phyloP scores from a whole-genome alignment of 30 jellyfish, hydroid and myxozoan genomes.

The Mastigias papua region DNA sequence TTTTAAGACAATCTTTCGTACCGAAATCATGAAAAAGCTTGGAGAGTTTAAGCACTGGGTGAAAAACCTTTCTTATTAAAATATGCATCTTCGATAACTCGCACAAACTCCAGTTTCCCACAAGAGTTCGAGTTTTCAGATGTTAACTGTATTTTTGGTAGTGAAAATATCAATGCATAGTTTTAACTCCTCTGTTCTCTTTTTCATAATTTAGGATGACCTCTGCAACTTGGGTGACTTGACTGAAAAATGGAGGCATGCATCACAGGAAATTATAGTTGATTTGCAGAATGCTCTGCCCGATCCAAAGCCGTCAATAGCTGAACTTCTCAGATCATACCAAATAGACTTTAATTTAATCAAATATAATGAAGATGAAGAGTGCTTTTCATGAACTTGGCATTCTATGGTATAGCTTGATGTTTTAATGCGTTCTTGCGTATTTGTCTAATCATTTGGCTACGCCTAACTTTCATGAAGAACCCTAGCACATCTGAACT shows the following conservation, averaged over 20 bases:
- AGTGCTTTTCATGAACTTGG: conserved; percentile 5
- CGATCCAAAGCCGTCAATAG: conserved; percentile 60
- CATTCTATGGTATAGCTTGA: background rate
- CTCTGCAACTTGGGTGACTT: conserved; percentile 51
- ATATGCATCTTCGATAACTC: no score
- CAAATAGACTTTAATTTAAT: conserved; percentile 31
- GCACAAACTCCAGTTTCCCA: no score
- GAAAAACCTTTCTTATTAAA: no score
- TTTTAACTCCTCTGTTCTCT: background rate
- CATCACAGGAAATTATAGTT: conserved; percentile 58
- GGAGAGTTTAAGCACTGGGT: no score
- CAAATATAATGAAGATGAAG: conserved; percentile 36
- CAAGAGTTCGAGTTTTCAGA: no score
- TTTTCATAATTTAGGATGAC: conserved; percentile 34
- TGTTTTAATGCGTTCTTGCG: background rate
- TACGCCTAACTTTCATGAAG: no score
- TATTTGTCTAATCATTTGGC: no score
- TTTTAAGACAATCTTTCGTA: no score
- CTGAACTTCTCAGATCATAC: conserved; percentile 35
- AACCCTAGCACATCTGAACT: no score
- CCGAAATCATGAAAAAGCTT: no score
- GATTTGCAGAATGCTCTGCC: conserved; percentile 66
- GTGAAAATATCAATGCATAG: no score
- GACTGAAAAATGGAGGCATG: conserved; percentile 57
- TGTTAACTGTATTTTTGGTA: no score